Evolutionary conservation across 92 coral and sea anemone species (phyloP).

Genomic region (Palythoa caribaeorum): DNA sequence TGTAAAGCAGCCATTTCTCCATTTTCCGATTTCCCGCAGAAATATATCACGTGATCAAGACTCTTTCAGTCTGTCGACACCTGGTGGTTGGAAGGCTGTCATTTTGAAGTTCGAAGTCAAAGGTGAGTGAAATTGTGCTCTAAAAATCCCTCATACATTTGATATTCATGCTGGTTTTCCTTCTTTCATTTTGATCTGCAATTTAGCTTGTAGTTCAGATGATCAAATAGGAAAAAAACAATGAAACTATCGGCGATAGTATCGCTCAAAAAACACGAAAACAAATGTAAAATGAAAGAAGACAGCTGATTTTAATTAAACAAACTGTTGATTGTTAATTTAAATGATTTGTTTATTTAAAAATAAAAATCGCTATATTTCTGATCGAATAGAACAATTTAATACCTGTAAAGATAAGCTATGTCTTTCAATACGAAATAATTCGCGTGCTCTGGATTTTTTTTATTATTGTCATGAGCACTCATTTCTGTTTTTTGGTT

Average conservation of each 20-base stretch:
- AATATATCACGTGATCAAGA: too few relatives aligned
- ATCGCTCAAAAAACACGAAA: constrained; percentile 27
- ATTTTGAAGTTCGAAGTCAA: constrained; percentile 6
- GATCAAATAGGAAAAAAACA: constrained; percentile 33
- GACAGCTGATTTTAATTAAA: constrained; percentile 16
- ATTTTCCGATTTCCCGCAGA: too few relatives aligned
- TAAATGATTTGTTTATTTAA: background rate
- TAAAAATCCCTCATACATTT: constrained; percentile 27
- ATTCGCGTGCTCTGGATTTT: background rate
- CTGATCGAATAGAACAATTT: background rate
- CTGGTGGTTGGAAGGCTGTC: too few relatives aligned
- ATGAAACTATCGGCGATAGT: constrained; percentile 6
- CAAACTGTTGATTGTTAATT: background rate
- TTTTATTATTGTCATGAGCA: too few relatives aligned
- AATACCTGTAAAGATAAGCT: background rate
- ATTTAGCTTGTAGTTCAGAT: constrained; percentile 29
- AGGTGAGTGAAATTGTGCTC: constrained; percentile 39
- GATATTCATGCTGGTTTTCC: constrained; percentile 43
- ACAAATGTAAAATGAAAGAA: constrained; percentile 30
- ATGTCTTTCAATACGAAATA: background rate
- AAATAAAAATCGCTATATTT: background rate
- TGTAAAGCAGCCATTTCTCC: constrained; percentile 36
- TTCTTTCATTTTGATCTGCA: constrained; percentile 33
- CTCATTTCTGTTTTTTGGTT: too few relatives aligned
- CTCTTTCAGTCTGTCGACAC: too few relatives aligned